Evolutionary conservation across 2,113 vertebrate species (phyloP).

Genomic region (Ia io): DNA sequence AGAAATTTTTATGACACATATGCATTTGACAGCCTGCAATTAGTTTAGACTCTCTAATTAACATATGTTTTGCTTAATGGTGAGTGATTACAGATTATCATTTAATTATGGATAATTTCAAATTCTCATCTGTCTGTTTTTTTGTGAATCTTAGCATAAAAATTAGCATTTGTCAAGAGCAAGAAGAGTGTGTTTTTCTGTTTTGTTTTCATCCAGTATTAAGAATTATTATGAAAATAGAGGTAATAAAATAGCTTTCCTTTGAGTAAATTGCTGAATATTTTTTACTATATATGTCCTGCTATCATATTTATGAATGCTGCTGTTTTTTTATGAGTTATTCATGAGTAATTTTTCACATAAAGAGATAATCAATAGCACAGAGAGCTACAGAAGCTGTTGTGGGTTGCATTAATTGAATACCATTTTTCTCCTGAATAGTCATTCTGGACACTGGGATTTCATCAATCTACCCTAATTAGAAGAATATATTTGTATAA

Average conservation of each 20-base stretch:
- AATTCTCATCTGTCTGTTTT: conserved; percentile 41
- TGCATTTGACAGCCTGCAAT: conserved; percentile 69
- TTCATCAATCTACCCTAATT: conserved; percentile 47
- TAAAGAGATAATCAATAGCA: conserved; percentile 41
- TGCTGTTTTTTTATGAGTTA: conserved; percentile 33
- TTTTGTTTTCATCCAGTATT: conserved; percentile 39
- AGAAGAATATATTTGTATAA: conserved; percentile 57
- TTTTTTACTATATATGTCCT: conserved; percentile 33
- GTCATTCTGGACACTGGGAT: conserved; percentile 53
- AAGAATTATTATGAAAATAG: conserved; percentile 48
- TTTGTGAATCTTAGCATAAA: conserved; percentile 54
- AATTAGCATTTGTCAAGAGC: conserved; percentile 49
- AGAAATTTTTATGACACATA: conserved; percentile 69
- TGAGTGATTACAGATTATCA: conserved; percentile 72
- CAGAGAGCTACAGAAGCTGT: conserved; percentile 25
- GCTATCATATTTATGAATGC: conserved; percentile 50
- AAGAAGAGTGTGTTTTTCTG: conserved; percentile 31
- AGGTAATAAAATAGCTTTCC: conserved; percentile 39
- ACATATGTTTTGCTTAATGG: conserved; percentile 75
- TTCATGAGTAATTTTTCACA: conserved; percentile 57
- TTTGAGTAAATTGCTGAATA: conserved; percentile 41
- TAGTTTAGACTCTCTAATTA: conserved; percentile 73
- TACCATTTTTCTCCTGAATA: background rate
- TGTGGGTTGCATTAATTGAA: conserved; percentile 48
- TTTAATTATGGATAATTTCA: conserved; percentile 75